Base-by-base conservation (phyloP, 2,888 invertebrate species). In the Parascotia fuliginaria region DNA sequence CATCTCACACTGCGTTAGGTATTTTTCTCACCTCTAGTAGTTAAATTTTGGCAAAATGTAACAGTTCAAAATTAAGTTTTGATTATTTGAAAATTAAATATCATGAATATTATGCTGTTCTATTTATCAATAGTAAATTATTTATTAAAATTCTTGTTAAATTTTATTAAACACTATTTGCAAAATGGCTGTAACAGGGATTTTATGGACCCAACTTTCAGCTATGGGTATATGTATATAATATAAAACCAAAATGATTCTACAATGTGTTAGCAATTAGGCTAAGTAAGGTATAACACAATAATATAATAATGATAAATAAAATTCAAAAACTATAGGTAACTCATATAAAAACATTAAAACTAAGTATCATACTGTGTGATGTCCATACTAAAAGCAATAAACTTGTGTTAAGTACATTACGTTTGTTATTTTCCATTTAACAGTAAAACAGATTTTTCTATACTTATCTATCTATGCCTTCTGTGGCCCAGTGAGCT, bases 221-320 rank as follows among this genome's bases (percentile, higher is more conserved):
- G 59, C 59, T 47, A 19, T 42, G 44, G 27, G 31, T 46, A 55
- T 7, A 24, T 24, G 2, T 19, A 19, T 2, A 24, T 24, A 24
- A 7, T 24, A 49, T 29, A 55, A 36, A 52, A 45, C 42, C 36
- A 65, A 60, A 67, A 32, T 41, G 32, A 60, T 58, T 53, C 47
- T 50, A 67, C 47, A 67, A 53, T 24, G n/a, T n/a, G 13, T 54
- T 61, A 66, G 60, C 60, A 54, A 52, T 64, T 60, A 66, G 49
- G 60, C 65, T 64, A 55, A 50, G 56, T 19, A n/a, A n/a, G 19
- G 29, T 36, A 42, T 55, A 60, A 67, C 44, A 65, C 46, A 19
- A 19, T 19, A 19, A 3, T n/a, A n/a, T 19, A 19, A 24, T 24
- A 24, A 54, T 47, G 14, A 58, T 69, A 60, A 68, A 62, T 49